phyloP scores from a whole-genome alignment of 1,140 invertebrate species.

The Drosophila orosa region DNA sequence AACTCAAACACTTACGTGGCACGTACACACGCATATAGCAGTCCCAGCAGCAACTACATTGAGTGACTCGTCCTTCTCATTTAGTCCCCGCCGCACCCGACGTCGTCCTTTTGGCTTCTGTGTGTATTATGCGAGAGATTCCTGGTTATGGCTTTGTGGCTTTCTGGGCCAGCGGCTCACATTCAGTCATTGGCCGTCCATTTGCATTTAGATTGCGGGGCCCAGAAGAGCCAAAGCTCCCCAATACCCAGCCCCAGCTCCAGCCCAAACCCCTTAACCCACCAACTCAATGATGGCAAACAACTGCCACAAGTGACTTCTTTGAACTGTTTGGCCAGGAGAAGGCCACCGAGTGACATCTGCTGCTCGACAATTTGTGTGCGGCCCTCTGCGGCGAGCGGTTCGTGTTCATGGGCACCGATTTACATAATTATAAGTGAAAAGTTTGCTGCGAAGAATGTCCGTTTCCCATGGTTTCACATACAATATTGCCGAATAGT shows the following conservation, averaged over 20 bases:
- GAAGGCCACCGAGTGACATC: slow-evolving; percentile 61
- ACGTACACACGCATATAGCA: slow-evolving; percentile 30
- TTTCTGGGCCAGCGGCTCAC: slow-evolving; percentile 66
- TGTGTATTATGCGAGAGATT: slow-evolving; percentile 78
- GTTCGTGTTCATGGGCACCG: slow-evolving; percentile 62
- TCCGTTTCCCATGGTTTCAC: slow-evolving; percentile 1
- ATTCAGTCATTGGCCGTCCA: slow-evolving; percentile 66
- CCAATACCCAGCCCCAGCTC: slow-evolving; percentile 15
- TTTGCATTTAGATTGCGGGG: slow-evolving; percentile 79
- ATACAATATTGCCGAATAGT: slow-evolving; percentile 14
- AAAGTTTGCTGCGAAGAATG: slow-evolving; percentile 35
- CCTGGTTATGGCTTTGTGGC: slow-evolving; percentile 78
- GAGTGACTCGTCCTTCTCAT: slow-evolving; percentile 59
- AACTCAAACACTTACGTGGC: slow-evolving; percentile 54
- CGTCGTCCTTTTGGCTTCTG: slow-evolving; percentile 22
- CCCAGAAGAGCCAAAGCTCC: background rate
- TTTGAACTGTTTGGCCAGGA: slow-evolving; percentile 46
- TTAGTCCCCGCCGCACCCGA: slow-evolving; percentile 14
- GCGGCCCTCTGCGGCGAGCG: slow-evolving; percentile 44
- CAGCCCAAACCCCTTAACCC: slow-evolving; percentile 3
- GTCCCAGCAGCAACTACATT: slow-evolving; percentile 41
- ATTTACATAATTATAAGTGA: slow-evolving; percentile 73
- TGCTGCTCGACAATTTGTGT: slow-evolving; percentile 71
- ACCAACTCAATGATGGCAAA: slow-evolving; percentile 24
- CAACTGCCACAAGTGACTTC: slow-evolving; percentile 40